Evolutionary conservation across 2,113 vertebrate species (phyloP), one percentile per base, ranked within the genome.

Genomic region (Sclerurus mexicanus): DNA sequence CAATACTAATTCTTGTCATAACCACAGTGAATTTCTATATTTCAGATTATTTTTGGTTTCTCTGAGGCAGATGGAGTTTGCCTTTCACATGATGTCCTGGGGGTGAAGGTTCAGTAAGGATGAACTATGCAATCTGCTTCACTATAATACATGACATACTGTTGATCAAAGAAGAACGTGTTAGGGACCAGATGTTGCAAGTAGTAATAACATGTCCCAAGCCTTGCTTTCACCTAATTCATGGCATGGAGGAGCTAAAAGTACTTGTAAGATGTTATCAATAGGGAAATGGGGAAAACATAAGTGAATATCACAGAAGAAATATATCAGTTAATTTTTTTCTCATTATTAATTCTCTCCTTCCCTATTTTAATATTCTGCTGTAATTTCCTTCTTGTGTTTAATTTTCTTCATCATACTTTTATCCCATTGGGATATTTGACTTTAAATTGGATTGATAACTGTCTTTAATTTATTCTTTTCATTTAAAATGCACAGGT

Each of bases 141-240:
- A 15, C 72, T 62, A 25, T 87, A 87, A 56, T 82, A 95, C 75
- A 86, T 73, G 87, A 94, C 79, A 88, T 82, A 79, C 72, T 89
- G 82, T 94, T 96, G 93, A 92, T 76, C 50, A 72, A 86, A 92
- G 95, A 89, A 66, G 67, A 95, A 90, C 0, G 11, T 83, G 94
- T 90, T 85, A 95, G 31, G 82, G 77, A 96, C 95, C 96, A 97
- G 97, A 97, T 96, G 96, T 89, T 96, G 44, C 79, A 95, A 94
- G 82, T 14, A 91, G 44, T 53, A 90, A 90, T 75, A 94, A 87
- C 69, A 79, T 46, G 35, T 95, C 92, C 85, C 75, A 96, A 59
- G 75, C 62, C 40, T 91, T 95, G 27, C 55, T 90, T 93, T 89
- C 91, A 89, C 82, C 53, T 95, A 96, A 77, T 79, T 75, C 68